Evolutionary conservation across 2,888 invertebrate genomes (phyloP), one percentile per base, ranked within the genome.

Genomic region (Clepsis dumicolana): DNA sequence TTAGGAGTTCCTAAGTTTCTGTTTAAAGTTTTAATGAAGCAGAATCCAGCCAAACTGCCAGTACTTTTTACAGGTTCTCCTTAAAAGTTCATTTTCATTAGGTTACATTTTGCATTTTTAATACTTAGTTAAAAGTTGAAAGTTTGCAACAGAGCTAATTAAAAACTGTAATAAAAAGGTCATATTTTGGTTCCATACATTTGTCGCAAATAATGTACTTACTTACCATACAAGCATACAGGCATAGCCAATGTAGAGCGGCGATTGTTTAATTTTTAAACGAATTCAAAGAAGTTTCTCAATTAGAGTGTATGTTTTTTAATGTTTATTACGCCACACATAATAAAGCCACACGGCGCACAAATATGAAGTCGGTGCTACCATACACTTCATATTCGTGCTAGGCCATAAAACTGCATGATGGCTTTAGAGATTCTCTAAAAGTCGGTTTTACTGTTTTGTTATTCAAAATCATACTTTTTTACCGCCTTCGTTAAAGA

Each of bases 1-100:
- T 54, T 32, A 48, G 64, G 21, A 25, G 32, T 48, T 38, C 21
- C 54, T 27, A 48, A 27, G 10, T 59, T 41, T 27, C 24, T 56
- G 27, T 27, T 64, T 29, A 66, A 62, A 67, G 35, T 67, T 67
- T 56, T 67, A 66, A 66, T 41, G 54, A 65, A 25, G 25, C 53
- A 32, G 38, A 14, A 38, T 21, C 32, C 44, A 38, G n/a, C 32
- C 44, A 48, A 61, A 48, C 48, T 54, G 53, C 14, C 61, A 54
- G 60, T 44, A 52, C 27, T 60, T 52, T 65, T 52, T 65, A 57
- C 21, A 21, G 48, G 7, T 48, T 48, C 48, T 48, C 48, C 35
- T 65, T 65, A 65, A 57, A 65, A 65, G 50, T 57, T 57, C 25
- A 24, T 29, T 38, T 18, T 48, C 5, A 25, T 27, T 41, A 21